Evolutionary conservation across 2,113 vertebrate species (phyloP), one percentile per base, ranked within the genome.

Genomic region (Muntiacus muntjak): DNA sequence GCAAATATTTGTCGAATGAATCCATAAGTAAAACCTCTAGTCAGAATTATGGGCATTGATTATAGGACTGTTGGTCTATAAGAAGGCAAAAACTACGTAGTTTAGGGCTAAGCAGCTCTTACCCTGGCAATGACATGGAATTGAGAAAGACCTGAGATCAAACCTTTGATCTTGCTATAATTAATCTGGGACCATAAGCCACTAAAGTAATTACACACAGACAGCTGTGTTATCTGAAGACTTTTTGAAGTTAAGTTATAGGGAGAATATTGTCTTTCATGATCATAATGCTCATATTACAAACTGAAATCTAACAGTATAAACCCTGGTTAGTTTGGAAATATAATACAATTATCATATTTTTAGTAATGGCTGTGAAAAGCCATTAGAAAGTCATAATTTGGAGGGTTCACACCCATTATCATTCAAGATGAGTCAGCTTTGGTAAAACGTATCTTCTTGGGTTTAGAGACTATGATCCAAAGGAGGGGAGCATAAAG

Each of bases 1-100:
- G 60, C 57, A 97, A 96, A 96, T 97, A 93, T 62, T 96, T 83
- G 5, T 55, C 95, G 36, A 95, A 60, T 91, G 40, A 94, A 91
- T 89, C 16, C 25, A 23, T 89, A 95, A 71, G 23, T 43, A 93
- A 89, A 71, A 84, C 33, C 85, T 92, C 74, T 45, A 78, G 25
- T 16, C 95, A 79, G 40, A 93, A 60, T 81, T 92, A n/a, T 54
- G 33, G 52, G 15, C 81, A 86, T 86, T 93, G 47, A 78, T 82
- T 88, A 54, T 76, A 55, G 64, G 40, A 74, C 36, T 64, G 33
- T 6, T 91, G 60, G 82, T 50, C 26, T 84, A 3, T 71, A 67
- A 87, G 43, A 16, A 58, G 19, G 47, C 15, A 62, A 86, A 95
- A 89, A 83, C 7, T 1, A 19, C 10, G n/a, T 30, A 52, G 60